Evolutionary conservation across 2,113 vertebrate genomes (phyloP), one percentile per base, ranked within the genome.

Genomic region (Tiliqua scincoides): DNA sequence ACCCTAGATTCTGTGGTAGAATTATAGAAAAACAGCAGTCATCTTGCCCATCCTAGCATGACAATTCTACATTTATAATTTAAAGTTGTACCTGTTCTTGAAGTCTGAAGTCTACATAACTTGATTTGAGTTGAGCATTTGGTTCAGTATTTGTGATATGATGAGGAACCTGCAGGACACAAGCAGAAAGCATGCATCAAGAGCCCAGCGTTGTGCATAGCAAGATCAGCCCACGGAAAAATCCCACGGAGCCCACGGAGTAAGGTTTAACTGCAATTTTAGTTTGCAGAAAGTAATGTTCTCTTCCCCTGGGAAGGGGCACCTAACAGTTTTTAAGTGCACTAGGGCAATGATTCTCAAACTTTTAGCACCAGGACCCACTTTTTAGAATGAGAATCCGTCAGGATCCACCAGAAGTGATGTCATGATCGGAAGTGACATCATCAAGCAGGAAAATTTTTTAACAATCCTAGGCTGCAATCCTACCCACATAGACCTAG

Each of bases 71-170:
- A n/a, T 87, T 91, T 89, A 70, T 61, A 0, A 0, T 70, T 88
- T 88, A 82, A 89, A 62, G 81, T 87, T 83, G 61, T 80, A 96
- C 95, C 95, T 97, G 93, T 75, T 97, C 95, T 91, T 94, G 93
- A 63, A 96, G 96, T 90, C 89, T 96, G 94, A 98, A 97, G 86
- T 97, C 95, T 75, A 95, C 92, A 88, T 91, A 95, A 85, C 93
- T 91, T 27, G 95, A 70, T 5, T 87, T 87, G 92, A 91, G 90
- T 27, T 90, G 73, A 88, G 71, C 20, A 57, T 62, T 74, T 84
- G 88, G 89, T 72, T 97, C 94, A 30, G 85, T 52, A 57, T 89
- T 90, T 73, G 79, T 83, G 48, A 71, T 54, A 37, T 95, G 93
- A 88, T 92, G 94, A 93, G 96, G 81, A 93, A 96, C 91, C 95